Evolutionary conservation across 2,888 invertebrate species (phyloP), one percentile per base, ranked within the genome.

Genomic region (Trypoxylon attenuatum): DNA sequence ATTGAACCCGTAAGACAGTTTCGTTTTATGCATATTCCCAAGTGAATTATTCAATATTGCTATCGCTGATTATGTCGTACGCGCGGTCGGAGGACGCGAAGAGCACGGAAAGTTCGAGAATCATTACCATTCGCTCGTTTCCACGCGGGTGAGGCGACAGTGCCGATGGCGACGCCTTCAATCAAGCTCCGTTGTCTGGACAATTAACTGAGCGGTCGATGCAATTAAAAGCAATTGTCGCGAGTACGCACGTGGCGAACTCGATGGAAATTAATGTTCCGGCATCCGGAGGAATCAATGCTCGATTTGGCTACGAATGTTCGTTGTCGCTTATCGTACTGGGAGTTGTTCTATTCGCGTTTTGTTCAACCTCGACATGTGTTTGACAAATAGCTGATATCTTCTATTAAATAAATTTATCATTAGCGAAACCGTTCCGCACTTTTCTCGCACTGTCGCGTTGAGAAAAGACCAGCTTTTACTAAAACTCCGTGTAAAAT

Each of bases 141-240:
- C 22, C 41, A 51, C 50, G 68, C 25, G 39, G 25, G n/a, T n/a
- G n/a, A n/a, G n/a, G n/a, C n/a, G n/a, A n/a, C n/a, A n/a, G n/a
- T n/a, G n/a, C n/a, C n/a, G n/a, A n/a, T n/a, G n/a, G n/a, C n/a
- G n/a, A n/a, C 68, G 61, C 51, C 68, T 68, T 68, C 67, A 68
- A 68, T 68, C 67, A 68, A 68, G 67, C 67, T 55, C 67, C 67
- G 67, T 68, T 68, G 67, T 50, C 72, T 72, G 56, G 56, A 57
- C 76, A 71, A 72, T 72, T 72, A 72, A 72, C 75, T 58, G 58
- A 61, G 52, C 71, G 67, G 76, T 59, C 71, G 72, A 71, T 71
- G 76, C 72, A 75, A 72, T 72, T 72, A 75, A 72, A 75, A 67
- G 72, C 72, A 75, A 72, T 72, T 75, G 76, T 75, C 62, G 64